Percentiles rank a stretch among this genome's conserved stretches.
Evolutionary conservation across 2,797 vertebrate genomes (phyloP).

Genomic region (Otolemur crassicaudatus): DNA sequence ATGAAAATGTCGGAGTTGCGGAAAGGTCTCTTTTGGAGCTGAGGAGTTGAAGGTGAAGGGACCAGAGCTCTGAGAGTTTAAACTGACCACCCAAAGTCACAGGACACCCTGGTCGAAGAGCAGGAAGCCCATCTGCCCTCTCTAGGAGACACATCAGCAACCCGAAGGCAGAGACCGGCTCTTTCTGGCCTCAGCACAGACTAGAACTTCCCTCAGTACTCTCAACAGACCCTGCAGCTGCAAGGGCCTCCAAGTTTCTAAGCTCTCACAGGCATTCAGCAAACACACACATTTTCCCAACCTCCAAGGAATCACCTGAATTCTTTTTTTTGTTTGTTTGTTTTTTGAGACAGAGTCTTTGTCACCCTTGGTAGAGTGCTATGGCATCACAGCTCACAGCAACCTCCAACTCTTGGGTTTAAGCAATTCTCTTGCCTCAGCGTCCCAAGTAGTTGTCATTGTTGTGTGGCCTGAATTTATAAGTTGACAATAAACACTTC

Average conservation of each 20-base stretch:
- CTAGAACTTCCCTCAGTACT: too few species aligned
- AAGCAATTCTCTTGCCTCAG: too few species aligned
- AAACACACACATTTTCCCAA: background rate
- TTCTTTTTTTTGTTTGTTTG: background rate
- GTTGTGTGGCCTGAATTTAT: background rate
- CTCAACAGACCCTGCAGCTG: background rate
- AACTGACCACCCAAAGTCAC: background rate
- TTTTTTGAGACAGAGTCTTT: too few species aligned
- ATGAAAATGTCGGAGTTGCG: background rate
- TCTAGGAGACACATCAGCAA: background rate
- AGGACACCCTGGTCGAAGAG: background rate
- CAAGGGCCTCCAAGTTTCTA: background rate
- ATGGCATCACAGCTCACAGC: too few species aligned
- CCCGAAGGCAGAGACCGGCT: background rate
- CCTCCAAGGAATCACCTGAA: background rate
- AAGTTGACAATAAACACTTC: background rate
- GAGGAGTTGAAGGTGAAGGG: background rate
- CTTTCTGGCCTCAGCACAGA: background rate
- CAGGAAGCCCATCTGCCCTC: background rate
- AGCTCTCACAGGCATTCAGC: conserved; percentile 14
- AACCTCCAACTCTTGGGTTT: too few species aligned
- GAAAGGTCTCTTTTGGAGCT: background rate
- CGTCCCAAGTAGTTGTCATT: too few species aligned
- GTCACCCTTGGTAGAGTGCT: too few species aligned
- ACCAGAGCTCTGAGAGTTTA: background rate